Evolutionary conservation across 2,888 invertebrate genomes (phyloP).

Genomic region (Matsumyia berberina): DNA sequence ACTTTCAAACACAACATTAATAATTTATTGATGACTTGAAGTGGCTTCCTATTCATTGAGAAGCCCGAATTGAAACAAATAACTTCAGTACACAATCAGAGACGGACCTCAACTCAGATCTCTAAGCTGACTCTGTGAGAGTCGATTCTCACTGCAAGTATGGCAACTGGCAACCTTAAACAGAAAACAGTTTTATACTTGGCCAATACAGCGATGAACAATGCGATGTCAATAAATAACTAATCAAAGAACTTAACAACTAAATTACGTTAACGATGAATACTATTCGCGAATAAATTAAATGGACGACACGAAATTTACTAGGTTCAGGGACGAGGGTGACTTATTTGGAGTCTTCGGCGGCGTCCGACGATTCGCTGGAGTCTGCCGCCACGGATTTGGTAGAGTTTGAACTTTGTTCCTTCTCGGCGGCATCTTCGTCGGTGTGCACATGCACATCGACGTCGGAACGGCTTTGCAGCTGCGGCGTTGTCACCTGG

Average conservation of each 20-base stretch:
- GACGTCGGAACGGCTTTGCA: slow-evolving; percentile 81
- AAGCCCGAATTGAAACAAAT: slow-evolving; percentile 39
- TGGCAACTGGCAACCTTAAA: slow-evolving; percentile 69
- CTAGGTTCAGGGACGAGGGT: slow-evolving; percentile 36
- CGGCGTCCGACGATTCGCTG: slow-evolving; percentile 50
- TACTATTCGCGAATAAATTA: slow-evolving; percentile 69
- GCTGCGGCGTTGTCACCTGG: slow-evolving; percentile 77
- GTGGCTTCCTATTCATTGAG: slow-evolving; percentile 1
- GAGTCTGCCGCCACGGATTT: slow-evolving; percentile 60
- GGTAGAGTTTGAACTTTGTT: slow-evolving; percentile 30
- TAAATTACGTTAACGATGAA: slow-evolving; percentile 40
- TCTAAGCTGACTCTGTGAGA: slow-evolving; percentile 51
- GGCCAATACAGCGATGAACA: slow-evolving; percentile 42
- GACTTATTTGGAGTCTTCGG: slow-evolving; percentile 51
- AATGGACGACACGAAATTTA: slow-evolving; percentile 39
- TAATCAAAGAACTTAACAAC: slow-evolving; percentile 53
- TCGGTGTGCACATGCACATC: slow-evolving; percentile 73
- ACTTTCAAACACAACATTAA: slow-evolving; percentile 31
- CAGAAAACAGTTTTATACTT: slow-evolving; percentile 49
- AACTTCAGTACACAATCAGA: slow-evolving; percentile 56
- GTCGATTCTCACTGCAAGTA: slow-evolving; percentile 60
- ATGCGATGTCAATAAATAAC: slow-evolving; percentile 65
- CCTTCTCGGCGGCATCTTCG: slow-evolving; percentile 72
- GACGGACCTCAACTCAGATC: slow-evolving; percentile 18
- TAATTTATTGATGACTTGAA: slow-evolving; percentile 70